phyloP scores from a whole-genome alignment of 2,797 vertebrate genomes.

The Neomorphus geoffroyi region DNA sequence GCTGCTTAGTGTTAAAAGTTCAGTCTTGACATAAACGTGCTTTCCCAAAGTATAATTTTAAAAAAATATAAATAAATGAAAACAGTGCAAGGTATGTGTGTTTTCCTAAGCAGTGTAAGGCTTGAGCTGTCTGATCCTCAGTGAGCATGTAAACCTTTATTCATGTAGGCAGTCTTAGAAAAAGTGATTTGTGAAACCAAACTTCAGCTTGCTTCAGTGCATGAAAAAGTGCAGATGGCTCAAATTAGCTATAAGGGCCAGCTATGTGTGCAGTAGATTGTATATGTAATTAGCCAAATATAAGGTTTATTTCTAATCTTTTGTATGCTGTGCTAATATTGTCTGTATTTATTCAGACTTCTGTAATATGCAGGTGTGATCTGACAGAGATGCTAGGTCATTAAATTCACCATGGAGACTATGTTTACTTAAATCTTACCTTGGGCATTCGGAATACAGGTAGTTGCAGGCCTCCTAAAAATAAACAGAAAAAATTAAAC shows the following conservation, averaged over 20 bases:
- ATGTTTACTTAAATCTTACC: constrained; percentile 29
- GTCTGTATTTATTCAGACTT: constrained; percentile 8
- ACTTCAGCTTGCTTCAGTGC: not conserved
- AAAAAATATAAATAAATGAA: not conserved
- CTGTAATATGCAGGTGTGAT: not conserved
- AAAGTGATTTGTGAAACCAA: not conserved
- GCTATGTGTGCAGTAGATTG: not conserved
- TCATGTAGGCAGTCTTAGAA: not conserved
- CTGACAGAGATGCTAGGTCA: not conserved
- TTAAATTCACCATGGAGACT: constrained; percentile 41
- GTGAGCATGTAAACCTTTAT: not conserved
- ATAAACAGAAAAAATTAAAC: not conserved
- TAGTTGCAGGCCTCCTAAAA: not conserved
- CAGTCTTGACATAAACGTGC: not conserved
- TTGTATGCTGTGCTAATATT: not conserved
- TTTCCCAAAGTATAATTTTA: not conserved
- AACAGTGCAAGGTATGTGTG: not conserved
- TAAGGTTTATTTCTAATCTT: not conserved
- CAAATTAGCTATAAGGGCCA: not conserved
- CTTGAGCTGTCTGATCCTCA: not conserved
- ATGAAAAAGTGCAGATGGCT: not conserved
- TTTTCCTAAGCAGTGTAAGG: not conserved
- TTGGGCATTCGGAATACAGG: not conserved
- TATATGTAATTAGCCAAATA: not conserved
- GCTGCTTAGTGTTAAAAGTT: not conserved